Base-by-base conservation (phyloP, 1,140 invertebrate genomes). In the Polypedilum pembai region DNA sequence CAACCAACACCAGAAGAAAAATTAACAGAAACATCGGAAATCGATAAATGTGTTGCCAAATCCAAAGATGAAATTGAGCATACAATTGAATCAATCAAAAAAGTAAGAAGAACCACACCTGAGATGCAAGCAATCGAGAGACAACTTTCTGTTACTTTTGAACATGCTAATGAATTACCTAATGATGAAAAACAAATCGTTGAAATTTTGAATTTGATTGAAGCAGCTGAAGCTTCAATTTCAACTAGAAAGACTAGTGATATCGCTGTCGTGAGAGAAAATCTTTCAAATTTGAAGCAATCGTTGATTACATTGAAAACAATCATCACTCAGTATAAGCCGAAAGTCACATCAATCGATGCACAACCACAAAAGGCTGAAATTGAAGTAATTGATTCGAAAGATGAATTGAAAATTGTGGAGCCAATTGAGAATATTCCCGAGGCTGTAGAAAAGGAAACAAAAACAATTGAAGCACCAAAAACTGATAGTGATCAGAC, bases 51-150 rank as follows among this genome's bases (percentile, higher is more conserved):
- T 15, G 5, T 15, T 15, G 18, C 21, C n/a, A 65, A 74, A 76
- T 75, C 77, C 41, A 73, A 75, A 12, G 73, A 77, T 74, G 76
- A 77, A 76, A 76, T 73, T 1, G 74, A 79, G 21, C 41, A 24
- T 69, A 18, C 18, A 4, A 69, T 18, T 7, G 8, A 18, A 7
- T 5, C 65, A 63, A 75, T 66, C 77, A 77, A 74, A 76, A 79
- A 76, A 77, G 41, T 73, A 76, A 77, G 74, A 77, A 21, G 73
- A 77, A 75, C 74, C 75, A 76, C 78, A 77, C 76, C 74, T 7
- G 56, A 72, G n/a, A 17, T 56, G 8, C 45, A 56, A 17, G 45
- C 45, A 1, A 17, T 56, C 8, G 45, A 56, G 8, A 56, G 45
- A 56, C 45, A 56, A 56, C 45, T 56, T 56, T 56, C 45, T 3